Percentiles rank a stretch among this genome's conserved stretches.
These are phyloP conservation scores for Coleophora flavipennella DNA, from an alignment of 2,888 invertebrate genomes.

Conservation along the genomic window DNA sequence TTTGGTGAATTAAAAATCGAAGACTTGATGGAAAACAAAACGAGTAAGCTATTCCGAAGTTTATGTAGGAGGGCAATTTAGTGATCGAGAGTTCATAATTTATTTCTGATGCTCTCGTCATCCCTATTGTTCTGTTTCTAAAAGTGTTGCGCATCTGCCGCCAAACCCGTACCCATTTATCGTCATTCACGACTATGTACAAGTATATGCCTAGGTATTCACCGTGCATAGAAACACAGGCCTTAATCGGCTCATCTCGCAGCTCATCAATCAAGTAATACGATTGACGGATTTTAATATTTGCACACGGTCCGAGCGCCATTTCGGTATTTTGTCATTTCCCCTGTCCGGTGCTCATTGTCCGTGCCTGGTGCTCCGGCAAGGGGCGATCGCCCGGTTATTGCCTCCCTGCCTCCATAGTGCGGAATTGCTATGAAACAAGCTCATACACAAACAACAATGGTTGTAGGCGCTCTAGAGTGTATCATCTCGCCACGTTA, in stretches of 20 bases:
- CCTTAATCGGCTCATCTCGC: background rate
- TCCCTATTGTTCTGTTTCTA: no score
- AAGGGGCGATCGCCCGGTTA: slow-evolving; percentile 33
- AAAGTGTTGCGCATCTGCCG: no score
- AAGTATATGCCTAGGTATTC: no score
- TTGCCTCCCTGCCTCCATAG: slow-evolving; percentile 29
- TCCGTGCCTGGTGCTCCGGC: slow-evolving; percentile 7
- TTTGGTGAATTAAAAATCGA: no score
- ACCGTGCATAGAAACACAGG: no score
- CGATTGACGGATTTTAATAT: slow-evolving; percentile 7
- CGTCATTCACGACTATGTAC: no score
- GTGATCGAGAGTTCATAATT: no score
- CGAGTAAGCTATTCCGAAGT: no score
- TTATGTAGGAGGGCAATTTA: no score
- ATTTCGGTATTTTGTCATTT: slow-evolving; percentile 7
- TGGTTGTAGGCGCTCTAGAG: slow-evolving; percentile 28
- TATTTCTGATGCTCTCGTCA: no score
- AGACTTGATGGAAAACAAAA: no score
- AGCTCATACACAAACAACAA: slow-evolving; percentile 28
- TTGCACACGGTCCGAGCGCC: background rate
- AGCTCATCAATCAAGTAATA: slow-evolving; percentile 5
- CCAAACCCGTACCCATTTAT: no score
- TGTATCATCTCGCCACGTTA: slow-evolving; percentile 46
- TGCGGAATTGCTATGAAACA: slow-evolving; percentile 34
- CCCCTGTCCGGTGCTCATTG: background rate